Evolutionary conservation across 2,888 invertebrate species (phyloP).

Genomic region (Eledona agricola): DNA sequence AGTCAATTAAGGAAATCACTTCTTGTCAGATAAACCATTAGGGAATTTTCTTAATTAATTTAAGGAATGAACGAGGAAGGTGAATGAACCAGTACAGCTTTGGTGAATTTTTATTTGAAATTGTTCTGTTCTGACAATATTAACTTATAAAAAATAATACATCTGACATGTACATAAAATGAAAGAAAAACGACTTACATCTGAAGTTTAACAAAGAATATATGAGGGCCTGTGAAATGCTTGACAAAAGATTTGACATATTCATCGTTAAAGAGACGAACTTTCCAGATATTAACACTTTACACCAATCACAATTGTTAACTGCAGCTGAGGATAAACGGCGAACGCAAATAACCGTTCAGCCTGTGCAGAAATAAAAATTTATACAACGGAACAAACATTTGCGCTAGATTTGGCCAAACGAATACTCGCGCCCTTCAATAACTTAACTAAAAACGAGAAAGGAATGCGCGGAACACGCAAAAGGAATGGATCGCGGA

Average conservation of each 20-base stretch:
- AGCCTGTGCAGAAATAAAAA: conserved; percentile 22
- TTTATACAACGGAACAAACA: conserved; percentile 11
- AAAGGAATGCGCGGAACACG: conserved; percentile 38
- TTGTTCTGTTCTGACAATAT: conserved; percentile 31
- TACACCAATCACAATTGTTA: conserved; percentile 37
- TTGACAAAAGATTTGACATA: conserved; percentile 19
- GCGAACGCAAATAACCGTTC: conserved; percentile 23
- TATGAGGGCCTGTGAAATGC: conserved; percentile 5
- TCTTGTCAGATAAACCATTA: conserved; percentile 15
- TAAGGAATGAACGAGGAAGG: not conserved
- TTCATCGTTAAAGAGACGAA: conserved; percentile 31
- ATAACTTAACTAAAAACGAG: conserved; percentile 32
- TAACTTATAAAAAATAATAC: conserved; percentile 41
- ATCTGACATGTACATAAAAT: conserved; percentile 32
- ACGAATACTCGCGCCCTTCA: conserved; percentile 25
- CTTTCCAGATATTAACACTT: conserved; percentile 30
- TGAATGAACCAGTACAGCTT: conserved; percentile 12
- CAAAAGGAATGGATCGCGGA: conserved; percentile 61
- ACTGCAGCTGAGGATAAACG: conserved; percentile 29
- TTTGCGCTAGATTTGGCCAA: conserved; percentile 15
- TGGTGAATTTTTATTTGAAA: conserved; percentile 35
- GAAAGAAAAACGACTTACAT: conserved; percentile 15
- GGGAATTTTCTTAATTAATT: conserved; percentile 24
- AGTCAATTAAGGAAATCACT: conserved; percentile 33
- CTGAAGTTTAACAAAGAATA: conserved; percentile 30